A percentile compares a stretch with the other conserved stretches of the same genome.
Evolutionary conservation across 2,888 invertebrate genomes (phyloP).

Genomic region (Geophilus truncorum): DNA sequence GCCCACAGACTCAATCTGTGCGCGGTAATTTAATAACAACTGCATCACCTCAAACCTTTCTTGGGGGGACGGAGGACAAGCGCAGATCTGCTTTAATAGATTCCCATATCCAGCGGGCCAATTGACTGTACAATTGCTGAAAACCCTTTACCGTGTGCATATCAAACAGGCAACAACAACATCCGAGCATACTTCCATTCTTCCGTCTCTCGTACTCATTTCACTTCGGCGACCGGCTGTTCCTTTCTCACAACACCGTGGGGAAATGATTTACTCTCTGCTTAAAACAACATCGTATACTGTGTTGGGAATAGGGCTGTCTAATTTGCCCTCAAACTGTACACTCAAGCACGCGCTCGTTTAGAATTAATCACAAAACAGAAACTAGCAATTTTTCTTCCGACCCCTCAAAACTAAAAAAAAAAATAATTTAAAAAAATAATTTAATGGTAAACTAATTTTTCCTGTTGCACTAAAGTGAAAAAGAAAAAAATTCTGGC

Average conservation of each 20-base stretch:
- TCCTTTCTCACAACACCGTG: slow-evolving; percentile 27
- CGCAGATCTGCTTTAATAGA: neutral
- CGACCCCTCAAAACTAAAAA: neutral
- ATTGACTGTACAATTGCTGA: slow-evolving; percentile 9
- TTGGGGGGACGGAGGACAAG: neutral
- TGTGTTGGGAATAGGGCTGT: slow-evolving; percentile 20
- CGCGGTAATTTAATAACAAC: slow-evolving; percentile 14
- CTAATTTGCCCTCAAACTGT: slow-evolving; percentile 27
- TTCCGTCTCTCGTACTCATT: slow-evolving; percentile 13
- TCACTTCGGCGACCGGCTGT: slow-evolving; percentile 25
- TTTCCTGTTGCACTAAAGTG: neutral
- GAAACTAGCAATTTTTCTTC: neutral
- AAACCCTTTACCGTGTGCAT: slow-evolving; percentile 25
- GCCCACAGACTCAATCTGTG: slow-evolving; percentile 25
- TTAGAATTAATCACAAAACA: slow-evolving; percentile 22
- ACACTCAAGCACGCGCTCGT: slow-evolving; percentile 17
- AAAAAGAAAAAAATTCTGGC: neutral
- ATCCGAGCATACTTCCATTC: neutral
- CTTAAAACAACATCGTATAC: slow-evolving; percentile 24
- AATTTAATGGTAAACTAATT: neutral
- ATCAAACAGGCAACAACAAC: slow-evolving; percentile 27
- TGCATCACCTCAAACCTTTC: slow-evolving; percentile 22
- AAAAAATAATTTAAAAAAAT: neutral
- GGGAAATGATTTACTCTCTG: slow-evolving; percentile 27
- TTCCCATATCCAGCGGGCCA: neutral